Base-by-base conservation (phyloP, 2,797 vertebrate genomes). In the Spizella passerina region DNA sequence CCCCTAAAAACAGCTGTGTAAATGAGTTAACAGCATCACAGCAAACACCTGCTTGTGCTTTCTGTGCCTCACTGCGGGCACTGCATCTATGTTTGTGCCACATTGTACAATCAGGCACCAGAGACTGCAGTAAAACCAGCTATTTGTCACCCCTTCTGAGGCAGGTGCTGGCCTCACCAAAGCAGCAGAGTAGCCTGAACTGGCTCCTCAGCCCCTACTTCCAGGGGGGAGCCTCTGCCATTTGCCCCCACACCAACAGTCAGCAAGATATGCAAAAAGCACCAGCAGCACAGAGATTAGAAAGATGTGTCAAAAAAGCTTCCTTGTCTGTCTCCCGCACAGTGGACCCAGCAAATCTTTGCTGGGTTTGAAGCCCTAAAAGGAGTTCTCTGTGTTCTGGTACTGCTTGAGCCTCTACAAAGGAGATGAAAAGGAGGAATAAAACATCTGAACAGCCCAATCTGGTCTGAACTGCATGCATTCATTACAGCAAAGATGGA, bases 371-470 rank as follows among this genome's bases (percentile, higher is more conserved):
- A 91, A 63, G 79, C 70, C 95, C 46, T 90, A 53, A 84, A 91
- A 88, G 55, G 30, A 79, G 85, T 76, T 87, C 46, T 87, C 39
- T 82, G 66, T 82, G 65, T 75, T 95, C 43, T 71, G 52, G 34
- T 76, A 69, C 63, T 80, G 56, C 70, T 88, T 38, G 55, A 94
- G 81, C 68, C 12, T 44, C 24, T 57, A 66, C 86, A 87, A 88
- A 77, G 59, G 81, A 73, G 86, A 80, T 93, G 76, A 73, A 87
- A 94, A 94, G 34, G 70, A 86, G 59, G 50, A 73, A 93, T 81
- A 83, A 89, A 96, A 84, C 77, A 95, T 90, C 68, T 89, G 66
- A 87, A 82, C 38, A 96, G 65, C 55, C 63, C 72, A 87, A 70
- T 85, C 82, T 91, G 73, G 72, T 70, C 66, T 84, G 86, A 82